Evolutionary conservation across 1,140 invertebrate genomes (phyloP).

Genomic region (Himalopsyche phryganea): DNA sequence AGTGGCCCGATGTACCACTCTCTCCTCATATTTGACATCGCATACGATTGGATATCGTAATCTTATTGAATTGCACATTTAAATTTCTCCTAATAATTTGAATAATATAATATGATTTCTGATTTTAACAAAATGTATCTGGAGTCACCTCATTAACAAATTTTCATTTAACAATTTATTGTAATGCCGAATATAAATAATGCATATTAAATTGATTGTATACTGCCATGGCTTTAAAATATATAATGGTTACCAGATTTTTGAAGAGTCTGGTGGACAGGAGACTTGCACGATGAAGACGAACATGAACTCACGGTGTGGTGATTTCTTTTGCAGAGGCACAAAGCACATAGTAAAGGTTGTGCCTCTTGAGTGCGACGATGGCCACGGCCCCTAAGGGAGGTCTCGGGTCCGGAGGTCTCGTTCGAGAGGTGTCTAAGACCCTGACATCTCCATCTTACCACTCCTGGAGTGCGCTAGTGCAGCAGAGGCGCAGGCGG

Average conservation of each 20-base stretch:
- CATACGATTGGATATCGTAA: too few relatives aligned
- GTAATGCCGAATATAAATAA: too few relatives aligned
- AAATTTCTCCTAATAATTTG: too few relatives aligned
- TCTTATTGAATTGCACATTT: too few relatives aligned
- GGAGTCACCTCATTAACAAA: too few relatives aligned
- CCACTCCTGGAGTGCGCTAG: conserved; percentile 19
- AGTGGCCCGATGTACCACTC: too few relatives aligned
- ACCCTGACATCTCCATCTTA: conserved; percentile 12
- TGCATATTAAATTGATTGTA: background rate
- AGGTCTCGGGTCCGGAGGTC: conserved; percentile 1
- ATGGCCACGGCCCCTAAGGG: conserved; percentile 27
- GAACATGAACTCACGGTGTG: conserved; percentile 27
- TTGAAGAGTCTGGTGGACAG: background rate
- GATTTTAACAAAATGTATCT: too few relatives aligned
- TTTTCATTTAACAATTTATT: too few relatives aligned
- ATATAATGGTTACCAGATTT: conserved; percentile 4
- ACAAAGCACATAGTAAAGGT: conserved; percentile 31
- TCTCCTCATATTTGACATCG: too few relatives aligned
- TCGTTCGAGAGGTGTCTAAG: background rate
- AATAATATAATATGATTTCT: too few relatives aligned
- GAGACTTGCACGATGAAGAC: conserved; percentile 18
- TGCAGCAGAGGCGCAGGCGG: conserved; percentile 17
- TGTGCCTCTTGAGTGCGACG: conserved; percentile 30
- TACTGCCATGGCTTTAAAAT: conserved; percentile 13
- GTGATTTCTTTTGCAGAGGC: conserved; percentile 37